Conservation (phyloP, 2,113 vertebrate genomes). For the Pterocles burchelli region DNA sequence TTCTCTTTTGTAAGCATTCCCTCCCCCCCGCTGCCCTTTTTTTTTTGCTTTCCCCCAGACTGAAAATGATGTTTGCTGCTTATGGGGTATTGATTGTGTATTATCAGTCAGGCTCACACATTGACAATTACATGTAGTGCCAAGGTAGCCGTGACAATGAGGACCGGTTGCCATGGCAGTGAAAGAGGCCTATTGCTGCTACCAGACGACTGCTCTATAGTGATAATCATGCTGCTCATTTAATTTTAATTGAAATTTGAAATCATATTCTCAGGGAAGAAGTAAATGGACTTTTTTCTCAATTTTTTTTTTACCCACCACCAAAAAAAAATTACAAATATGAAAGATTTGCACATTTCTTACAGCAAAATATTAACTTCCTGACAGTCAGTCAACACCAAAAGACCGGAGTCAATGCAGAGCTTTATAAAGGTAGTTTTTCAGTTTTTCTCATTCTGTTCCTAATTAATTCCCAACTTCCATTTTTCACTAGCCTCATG, state of each 20-base stretch:
- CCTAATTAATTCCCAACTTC: conserved; percentile 47
- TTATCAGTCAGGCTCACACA: conserved; percentile 86
- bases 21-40: neutral
- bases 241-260: conserved; percentile 88
- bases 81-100: conserved; percentile 82
- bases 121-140: conserved; percentile 80
- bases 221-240: conserved; percentile 84
- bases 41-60: conserved; percentile 15
- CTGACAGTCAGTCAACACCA: conserved; percentile 13
- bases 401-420: neutral
- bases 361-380: conserved; percentile 61
- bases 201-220: conserved; percentile 78
- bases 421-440: conserved; percentile 24
- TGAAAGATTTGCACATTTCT: conserved; percentile 64
- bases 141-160: conserved; percentile 84
- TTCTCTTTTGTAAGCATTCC: neutral
- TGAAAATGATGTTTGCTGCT: conserved; percentile 74
- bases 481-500: neutral
- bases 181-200: conserved; percentile 79
- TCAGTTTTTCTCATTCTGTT: conserved; percentile 27
- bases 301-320: neutral
- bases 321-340: conserved; percentile 22
- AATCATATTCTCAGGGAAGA: conserved; percentile 78
- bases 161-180: conserved; percentile 84
- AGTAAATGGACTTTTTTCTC: conserved; percentile 70